Base-by-base conservation (phyloP, 2,113 vertebrate species). In the Sturnira hondurensis region DNA sequence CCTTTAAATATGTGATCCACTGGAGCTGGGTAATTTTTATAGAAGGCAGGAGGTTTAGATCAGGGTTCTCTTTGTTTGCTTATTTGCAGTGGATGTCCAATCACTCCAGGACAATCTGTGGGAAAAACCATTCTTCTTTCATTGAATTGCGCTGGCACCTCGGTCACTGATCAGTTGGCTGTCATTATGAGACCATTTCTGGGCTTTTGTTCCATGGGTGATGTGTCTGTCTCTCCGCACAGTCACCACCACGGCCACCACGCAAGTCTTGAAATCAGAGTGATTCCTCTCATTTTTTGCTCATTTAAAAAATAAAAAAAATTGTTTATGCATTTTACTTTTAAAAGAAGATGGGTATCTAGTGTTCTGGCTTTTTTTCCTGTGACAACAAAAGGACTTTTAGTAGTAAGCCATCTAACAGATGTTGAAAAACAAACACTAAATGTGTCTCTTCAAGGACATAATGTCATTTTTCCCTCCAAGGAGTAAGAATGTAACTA, bases 21-120 rank as follows among this genome's bases (percentile, higher is more conserved):
- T 93, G 81, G 61, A 90, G n/a, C 85, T 38, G n/a, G 83, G 71
- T 80, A 80, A 38, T 50, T 90, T 90, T 93, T 83, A 36, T 33
- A 9, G 41, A 70, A 82, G 20, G 3, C 54, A 4, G 77, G 33
- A 96, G 19, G 26, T 88, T 94, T 31, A 54, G 47, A 70, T 50
- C 45, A 43, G 86, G 41, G n/a, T 73, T 36, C 36, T 71, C 56
- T 96, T 24, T 85, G 9, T 61, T 65, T 47, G 4, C 56, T 76
- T 76, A 31, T 65, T 85, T 54, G 31, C 13, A 81, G 11, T 67
- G 47, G 43, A 45, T 74, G 56, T n/a, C 31, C 22, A 78, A 4
- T 24, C 58, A 67, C 24, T 38, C 41, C 17, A 38, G 45, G 67
- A 80, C 7, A 65, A 73, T 31, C 50, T 78, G 10, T 89, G 71